Percentiles rank a stretch among this genome's conserved stretches.
These are phyloP conservation scores for Prionace glauca DNA, from an alignment of 2,797 vertebrate species.

Conservation along the genomic window DNA sequence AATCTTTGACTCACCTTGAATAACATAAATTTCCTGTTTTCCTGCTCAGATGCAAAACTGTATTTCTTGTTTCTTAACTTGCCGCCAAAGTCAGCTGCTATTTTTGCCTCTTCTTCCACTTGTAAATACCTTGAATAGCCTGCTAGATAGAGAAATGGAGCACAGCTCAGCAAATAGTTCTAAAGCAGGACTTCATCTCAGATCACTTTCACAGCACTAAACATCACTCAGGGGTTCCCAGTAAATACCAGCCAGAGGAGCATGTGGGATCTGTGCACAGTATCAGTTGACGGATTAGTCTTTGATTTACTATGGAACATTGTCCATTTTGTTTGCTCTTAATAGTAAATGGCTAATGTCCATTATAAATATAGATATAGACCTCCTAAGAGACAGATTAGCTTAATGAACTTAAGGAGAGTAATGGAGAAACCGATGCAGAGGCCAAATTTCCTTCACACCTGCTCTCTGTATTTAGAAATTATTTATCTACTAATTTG, in stretches of 20 bases:
- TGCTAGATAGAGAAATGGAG: neutral
- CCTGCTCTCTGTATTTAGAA: neutral
- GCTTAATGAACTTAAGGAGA: slow-evolving; percentile 48
- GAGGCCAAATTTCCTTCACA: slow-evolving; percentile 14
- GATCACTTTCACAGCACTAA: slow-evolving; percentile 44
- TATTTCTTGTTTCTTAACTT: neutral
- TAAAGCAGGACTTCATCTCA: slow-evolving; percentile 40
- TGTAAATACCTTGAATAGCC: slow-evolving; percentile 16
- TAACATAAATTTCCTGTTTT: neutral
- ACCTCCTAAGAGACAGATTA: slow-evolving; percentile 50
- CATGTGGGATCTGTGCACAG: slow-evolving; percentile 40
- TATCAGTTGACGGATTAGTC: slow-evolving; percentile 43
- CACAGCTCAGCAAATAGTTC: slow-evolving; percentile 37
- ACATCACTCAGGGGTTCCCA: slow-evolving; percentile 45
- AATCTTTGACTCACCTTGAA: neutral
- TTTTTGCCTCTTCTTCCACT: slow-evolving; percentile 30
- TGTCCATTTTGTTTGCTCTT: slow-evolving; percentile 43
- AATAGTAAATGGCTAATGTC: slow-evolving; percentile 32
- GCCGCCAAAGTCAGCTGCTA: neutral
- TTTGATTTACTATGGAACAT: slow-evolving; percentile 48
- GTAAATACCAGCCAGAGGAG: slow-evolving; percentile 39
- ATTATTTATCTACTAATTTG: neutral
- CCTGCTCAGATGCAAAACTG: neutral
- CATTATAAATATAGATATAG: slow-evolving; percentile 33
- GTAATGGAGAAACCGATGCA: slow-evolving; percentile 40